phyloP scores from a whole-genome alignment of 1,140 invertebrate species.

The Rhagoletis zephyria region DNA sequence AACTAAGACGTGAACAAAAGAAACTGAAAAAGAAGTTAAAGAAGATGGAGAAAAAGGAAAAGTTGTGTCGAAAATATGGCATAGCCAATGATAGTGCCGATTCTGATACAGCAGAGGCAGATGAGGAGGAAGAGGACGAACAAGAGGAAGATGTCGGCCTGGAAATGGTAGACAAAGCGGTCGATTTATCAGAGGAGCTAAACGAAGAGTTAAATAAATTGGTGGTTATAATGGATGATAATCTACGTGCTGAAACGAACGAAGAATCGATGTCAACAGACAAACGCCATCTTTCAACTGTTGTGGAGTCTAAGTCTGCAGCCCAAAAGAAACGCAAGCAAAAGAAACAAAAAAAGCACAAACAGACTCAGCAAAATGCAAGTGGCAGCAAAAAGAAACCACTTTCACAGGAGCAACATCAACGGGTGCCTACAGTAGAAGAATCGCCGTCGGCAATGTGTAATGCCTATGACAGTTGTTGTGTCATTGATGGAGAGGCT shows the following conservation, averaged over 20 bases:
- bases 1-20: conserved; percentile 88
- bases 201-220: conserved; percentile 51
- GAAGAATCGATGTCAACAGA: not conserved
- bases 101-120: conserved; percentile 28
- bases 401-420: conserved; percentile 53
- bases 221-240: conserved; percentile 36
- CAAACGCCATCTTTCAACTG: not conserved
- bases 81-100: not conserved
- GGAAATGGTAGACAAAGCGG: conserved; percentile 58
- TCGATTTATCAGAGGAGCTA: conserved; percentile 53
- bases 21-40: conserved; percentile 90
- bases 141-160: conserved; percentile 56
- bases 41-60: conserved; percentile 79
- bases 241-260: not conserved
- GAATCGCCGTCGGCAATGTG: not conserved
- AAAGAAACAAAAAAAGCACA: conserved; percentile 60
- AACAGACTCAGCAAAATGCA: conserved; percentile 60
- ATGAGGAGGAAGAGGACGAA: conserved; percentile 54
- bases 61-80: conserved; percentile 64
- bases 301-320: conserved; percentile 10
- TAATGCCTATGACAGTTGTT: not conserved
- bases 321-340: conserved; percentile 68
- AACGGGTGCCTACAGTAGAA: not conserved
- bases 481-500: not conserved
- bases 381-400: conserved; percentile 60